Base-by-base conservation (phyloP, 2,888 invertebrate species). In the Melitaea athalia region DNA sequence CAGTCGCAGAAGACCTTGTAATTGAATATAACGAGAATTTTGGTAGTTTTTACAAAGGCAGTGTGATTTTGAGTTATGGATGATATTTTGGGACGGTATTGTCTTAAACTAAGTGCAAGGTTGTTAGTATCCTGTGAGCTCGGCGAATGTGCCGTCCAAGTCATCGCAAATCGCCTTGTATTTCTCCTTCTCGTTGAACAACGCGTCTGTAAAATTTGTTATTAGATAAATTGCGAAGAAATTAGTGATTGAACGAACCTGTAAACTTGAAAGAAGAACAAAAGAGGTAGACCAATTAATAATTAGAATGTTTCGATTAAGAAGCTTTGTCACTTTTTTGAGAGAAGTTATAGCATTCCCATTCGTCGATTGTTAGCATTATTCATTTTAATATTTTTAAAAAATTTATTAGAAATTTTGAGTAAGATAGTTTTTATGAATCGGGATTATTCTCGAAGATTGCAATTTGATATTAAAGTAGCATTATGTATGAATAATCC, bases 151-250 rank as follows among this genome's bases (percentile, higher is more conserved):
- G 94, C 96, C 96, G 94, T 98, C 98, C 95, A 98, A 95, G 95
- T 98, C 98, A 94, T 98, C 98, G 95, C 97, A 97, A 95, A 98
- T 98, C 93, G 96, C 95, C 96, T 98, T 98, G 97, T 98, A 97
- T 94, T 97, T 96, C 95, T 97, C 97, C 95, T 97, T 97, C 93
- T 96, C 95, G 93, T 94, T 95, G 94, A 96, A 96, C 92, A 97
- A 95, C 87, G 95, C 94, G 95, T 97, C 97, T 97, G 95, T 79
- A 96, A 95, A 88, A 88, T 84, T 83, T 74, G 89, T 88, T 80
- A 87, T 83, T 85, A 81, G 82, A 85, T 86, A 88, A 84, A 81
- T 83, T 81, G 76, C 78, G 79, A 79, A 76, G 77, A 77, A 67
- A 76, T 75, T 71, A 76, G 71, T 66, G 55, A 59, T 47, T 42